Evolutionary conservation across 2,888 invertebrate genomes (phyloP).

Genomic region (Pseudanteris insignis): DNA sequence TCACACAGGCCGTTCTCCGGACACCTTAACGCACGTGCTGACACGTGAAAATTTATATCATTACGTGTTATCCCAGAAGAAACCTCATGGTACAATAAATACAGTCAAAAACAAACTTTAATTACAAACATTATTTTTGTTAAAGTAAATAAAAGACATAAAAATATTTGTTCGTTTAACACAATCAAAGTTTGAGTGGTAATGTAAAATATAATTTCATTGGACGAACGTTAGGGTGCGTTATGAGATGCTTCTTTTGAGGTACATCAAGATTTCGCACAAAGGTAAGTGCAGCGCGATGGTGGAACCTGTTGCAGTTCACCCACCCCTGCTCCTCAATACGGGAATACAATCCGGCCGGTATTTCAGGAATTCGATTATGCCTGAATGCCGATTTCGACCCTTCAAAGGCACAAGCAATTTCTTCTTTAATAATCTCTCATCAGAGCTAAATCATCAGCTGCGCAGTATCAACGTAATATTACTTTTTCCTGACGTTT

Average conservation of each 20-base stretch:
- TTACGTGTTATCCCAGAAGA: no score
- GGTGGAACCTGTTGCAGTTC: constrained; percentile 39
- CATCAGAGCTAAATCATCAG: constrained; percentile 7
- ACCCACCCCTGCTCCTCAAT: constrained; percentile 41
- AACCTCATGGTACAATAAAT: no score
- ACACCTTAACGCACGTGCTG: constrained; percentile 21
- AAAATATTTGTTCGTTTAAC: no score
- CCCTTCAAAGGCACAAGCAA: constrained; percentile 3
- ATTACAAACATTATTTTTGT: no score
- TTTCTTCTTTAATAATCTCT: constrained; percentile 11
- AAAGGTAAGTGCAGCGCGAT: constrained; percentile 18
- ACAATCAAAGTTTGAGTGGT: no score
- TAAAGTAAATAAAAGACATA: no score
- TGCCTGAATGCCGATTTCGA: constrained; percentile 2
- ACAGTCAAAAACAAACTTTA: no score
- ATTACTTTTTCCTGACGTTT: constrained; percentile 1
- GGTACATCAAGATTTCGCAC: constrained; percentile 28
- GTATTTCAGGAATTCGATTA: constrained; percentile 37
- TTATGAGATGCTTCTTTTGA: constrained; percentile 21
- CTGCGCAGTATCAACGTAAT: not conserved
- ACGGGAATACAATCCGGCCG: constrained; percentile 26
- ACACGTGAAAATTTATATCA: no score
- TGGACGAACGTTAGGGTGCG: constrained; percentile 11
- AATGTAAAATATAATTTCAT: no score
- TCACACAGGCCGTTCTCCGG: constrained; percentile 18